Evolutionary conservation across 1,140 invertebrate genomes (phyloP).

Genomic region (Tetramorium alpestre): DNA sequence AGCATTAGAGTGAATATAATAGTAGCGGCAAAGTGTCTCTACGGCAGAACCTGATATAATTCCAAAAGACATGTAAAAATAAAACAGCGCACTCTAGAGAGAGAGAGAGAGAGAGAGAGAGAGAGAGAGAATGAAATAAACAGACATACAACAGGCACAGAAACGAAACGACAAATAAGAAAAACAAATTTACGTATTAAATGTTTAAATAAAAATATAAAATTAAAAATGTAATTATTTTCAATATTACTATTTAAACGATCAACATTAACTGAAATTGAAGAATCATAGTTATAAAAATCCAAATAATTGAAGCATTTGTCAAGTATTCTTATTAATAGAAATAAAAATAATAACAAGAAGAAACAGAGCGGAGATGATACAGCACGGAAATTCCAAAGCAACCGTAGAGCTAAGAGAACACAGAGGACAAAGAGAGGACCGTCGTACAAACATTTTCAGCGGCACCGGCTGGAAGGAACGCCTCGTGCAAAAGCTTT

Average conservation of each 20-base stretch:
- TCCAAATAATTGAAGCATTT: background rate
- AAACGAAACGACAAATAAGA: background rate
- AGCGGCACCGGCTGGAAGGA: background rate
- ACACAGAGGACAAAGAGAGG: slow-evolving; percentile 17
- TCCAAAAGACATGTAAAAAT: background rate
- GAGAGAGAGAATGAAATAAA: background rate
- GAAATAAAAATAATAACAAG: background rate
- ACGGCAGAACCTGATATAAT: background rate
- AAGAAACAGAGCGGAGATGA: background rate
- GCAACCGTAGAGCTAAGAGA: slow-evolving; percentile 25
- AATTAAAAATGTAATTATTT: background rate
- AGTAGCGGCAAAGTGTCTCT: background rate
- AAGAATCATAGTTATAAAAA: background rate
- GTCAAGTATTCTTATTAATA: slow-evolving; percentile 14
- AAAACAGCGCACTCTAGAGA: background rate
- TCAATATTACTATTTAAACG: background rate
- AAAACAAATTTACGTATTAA: background rate
- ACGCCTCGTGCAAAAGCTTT: slow-evolving; percentile 28
- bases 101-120: background rate
- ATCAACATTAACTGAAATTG: background rate
- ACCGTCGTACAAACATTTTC: slow-evolving; percentile 39
- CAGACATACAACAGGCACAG: no score
- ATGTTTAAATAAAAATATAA: background rate
- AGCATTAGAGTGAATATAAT: slow-evolving; percentile 1
- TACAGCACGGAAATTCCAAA: slow-evolving; percentile 18